Base-by-base conservation (phyloP, 1,140 invertebrate species). In the Drosophila nigrodunni region DNA sequence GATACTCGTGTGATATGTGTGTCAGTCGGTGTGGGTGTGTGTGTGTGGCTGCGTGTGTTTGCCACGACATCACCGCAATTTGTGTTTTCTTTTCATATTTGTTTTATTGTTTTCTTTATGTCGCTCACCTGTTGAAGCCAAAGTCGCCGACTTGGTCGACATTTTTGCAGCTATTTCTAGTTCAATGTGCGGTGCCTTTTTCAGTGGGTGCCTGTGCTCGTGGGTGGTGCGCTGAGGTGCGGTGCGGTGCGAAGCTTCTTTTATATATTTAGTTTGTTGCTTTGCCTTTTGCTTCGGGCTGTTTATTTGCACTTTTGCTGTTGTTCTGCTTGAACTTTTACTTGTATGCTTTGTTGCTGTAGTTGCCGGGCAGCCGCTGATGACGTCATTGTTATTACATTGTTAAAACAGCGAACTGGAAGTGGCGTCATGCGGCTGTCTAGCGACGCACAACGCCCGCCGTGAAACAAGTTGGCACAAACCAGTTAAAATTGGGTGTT, bases 111-210 rank as follows among this genome's bases (percentile, higher is more conserved):
- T 55, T 68, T 44, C 9, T 30, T 18, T 13, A 15, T 69, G 57
- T 39, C 62, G 59, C 58, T 76, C 69, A 77, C 74, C 74, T 77
- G 74, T 77, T 77, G 74, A 72, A 37, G 66, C 58, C 37, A 61
- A 55, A 15, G 43, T 70, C 30, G 70, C 37, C 43, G 64, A 68
- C 64, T 52, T 74, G 68, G 65, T 74, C 47, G 50, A 61, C 58
- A 62, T 47, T 30, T 65, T 46, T 68, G 34, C 49, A 30, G 41
- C 30, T 67, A 41, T 43, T 67, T 54, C 58, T 41, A 67, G 50
- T 46, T 58, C 52, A 67, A 39, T 58, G 54, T 47, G 15, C 52
- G 18, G 13, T 39, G 9, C 35, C 35, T 55, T 10, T 34, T 15
- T 9, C 34, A 11, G 11, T 30, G 13, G 21, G 21, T 9, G n/a